phyloP scores from a whole-genome alignment of 2,797 vertebrate genomes.

The Paguma larvata region DNA sequence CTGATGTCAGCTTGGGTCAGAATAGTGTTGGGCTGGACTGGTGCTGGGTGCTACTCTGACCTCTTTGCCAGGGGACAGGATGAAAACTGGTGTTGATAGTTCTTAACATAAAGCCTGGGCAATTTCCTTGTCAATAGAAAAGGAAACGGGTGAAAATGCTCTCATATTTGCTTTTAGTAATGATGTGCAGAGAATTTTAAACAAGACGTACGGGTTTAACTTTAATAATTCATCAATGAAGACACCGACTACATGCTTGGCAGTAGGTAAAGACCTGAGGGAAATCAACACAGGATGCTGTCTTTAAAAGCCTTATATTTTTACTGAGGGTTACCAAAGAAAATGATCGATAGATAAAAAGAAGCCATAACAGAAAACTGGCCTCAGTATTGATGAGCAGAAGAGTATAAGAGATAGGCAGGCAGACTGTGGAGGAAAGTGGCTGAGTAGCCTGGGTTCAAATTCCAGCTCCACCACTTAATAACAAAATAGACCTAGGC shows the following conservation, averaged over 20 bases:
- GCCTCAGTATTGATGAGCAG: neutral
- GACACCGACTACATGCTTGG: neutral
- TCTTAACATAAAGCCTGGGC: neutral
- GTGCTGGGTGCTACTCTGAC: neutral
- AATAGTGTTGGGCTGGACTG: neutral
- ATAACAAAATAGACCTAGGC: neutral
- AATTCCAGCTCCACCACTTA: neutral
- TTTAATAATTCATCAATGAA: neutral
- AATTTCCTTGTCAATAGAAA: constrained; percentile 48
- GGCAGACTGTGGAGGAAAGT: neutral
- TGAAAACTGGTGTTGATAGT: neutral
- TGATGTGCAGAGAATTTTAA: neutral
- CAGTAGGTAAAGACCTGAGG: neutral
- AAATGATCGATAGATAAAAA: neutral
- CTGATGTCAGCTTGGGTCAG: neutral
- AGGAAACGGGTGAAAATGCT: neutral
- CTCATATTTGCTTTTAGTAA: neutral
- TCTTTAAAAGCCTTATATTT: neutral
- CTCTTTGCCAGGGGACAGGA: neutral
- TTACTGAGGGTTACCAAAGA: neutral
- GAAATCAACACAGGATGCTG: neutral
- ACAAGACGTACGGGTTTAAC: neutral
- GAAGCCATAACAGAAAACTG: neutral
- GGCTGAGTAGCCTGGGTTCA: neutral
- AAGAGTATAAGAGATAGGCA: neutral